Conservation (phyloP, 2,888 invertebrate genomes). For the Tineola bisselliella region DNA sequence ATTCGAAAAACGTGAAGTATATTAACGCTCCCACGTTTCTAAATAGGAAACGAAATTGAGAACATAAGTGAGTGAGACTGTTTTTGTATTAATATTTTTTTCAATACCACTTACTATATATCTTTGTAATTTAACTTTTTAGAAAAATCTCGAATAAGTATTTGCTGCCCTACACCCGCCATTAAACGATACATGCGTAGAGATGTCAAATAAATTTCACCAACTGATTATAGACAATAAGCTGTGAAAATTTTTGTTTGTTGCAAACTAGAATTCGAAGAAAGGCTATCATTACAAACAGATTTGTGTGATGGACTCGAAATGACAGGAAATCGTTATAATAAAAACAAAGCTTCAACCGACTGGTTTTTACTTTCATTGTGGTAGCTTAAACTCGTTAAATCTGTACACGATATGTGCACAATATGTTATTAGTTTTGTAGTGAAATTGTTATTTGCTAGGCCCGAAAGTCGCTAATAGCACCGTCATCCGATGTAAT, state of each 20-base stretch:
- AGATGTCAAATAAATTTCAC: background rate
- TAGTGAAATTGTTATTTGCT: background rate
- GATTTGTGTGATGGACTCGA: conserved; percentile 20
- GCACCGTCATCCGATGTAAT: no score
- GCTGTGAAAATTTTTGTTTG: background rate
- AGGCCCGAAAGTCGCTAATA: background rate
- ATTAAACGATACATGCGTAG: background rate
- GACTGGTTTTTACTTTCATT: conserved; percentile 7
- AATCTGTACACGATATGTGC: background rate
- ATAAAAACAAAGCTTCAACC: conserved; percentile 8
- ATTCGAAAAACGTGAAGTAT: background rate
- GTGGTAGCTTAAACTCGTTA: conserved; percentile 2
- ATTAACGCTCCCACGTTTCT: background rate
- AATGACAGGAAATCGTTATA: conserved; percentile 11
- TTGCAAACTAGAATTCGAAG: conserved; percentile 15
- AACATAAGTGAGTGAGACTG: background rate
- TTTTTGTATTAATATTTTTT: background rate
- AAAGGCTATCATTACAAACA: conserved; percentile 26
- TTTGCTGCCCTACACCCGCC: no score
- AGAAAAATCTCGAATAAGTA: no score
- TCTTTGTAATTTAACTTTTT: no score
- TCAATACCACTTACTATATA: no score
- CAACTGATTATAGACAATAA: background rate
- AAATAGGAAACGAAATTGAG: background rate
- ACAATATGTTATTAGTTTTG: conserved; percentile 8